These are phyloP conservation scores for Herpailurus yagouaroundi DNA, from an alignment of 2,113 vertebrate species.

Conservation along the genomic window DNA sequence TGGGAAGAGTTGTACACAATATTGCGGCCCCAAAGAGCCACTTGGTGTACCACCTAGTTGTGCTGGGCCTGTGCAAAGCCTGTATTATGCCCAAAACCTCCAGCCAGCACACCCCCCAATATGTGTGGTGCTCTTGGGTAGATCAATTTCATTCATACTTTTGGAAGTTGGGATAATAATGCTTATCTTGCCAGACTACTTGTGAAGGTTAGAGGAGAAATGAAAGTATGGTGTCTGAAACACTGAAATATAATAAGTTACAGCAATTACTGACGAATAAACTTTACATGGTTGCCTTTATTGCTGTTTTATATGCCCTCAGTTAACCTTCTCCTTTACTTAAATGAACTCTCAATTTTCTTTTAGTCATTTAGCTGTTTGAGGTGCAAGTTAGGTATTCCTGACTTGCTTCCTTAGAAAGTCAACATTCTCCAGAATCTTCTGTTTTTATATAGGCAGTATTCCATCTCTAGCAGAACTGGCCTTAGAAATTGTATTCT, in stretches of 20 bases:
- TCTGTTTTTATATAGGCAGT: not conserved
- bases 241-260: not conserved
- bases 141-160: not conserved
- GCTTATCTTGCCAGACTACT: not conserved
- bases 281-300: too few species aligned
- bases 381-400: not conserved
- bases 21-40: not conserved
- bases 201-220: not conserved
- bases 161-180: not conserved
- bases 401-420: not conserved
- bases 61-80: not conserved
- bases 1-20: too few species aligned
- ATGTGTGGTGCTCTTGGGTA: not conserved
- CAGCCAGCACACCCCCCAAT: not conserved
- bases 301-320: not conserved
- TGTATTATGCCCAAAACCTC: not conserved
- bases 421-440: not conserved
- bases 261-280: not conserved
- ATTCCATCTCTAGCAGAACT: not conserved
- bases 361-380: not conserved
- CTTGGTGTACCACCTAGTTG: not conserved
- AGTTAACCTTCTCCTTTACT: not conserved
- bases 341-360: not conserved
- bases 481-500: not conserved
- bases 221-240: not conserved